Base-by-base conservation (phyloP, 1,140 invertebrate genomes). In the Brachionus rotundiformis region DNA sequence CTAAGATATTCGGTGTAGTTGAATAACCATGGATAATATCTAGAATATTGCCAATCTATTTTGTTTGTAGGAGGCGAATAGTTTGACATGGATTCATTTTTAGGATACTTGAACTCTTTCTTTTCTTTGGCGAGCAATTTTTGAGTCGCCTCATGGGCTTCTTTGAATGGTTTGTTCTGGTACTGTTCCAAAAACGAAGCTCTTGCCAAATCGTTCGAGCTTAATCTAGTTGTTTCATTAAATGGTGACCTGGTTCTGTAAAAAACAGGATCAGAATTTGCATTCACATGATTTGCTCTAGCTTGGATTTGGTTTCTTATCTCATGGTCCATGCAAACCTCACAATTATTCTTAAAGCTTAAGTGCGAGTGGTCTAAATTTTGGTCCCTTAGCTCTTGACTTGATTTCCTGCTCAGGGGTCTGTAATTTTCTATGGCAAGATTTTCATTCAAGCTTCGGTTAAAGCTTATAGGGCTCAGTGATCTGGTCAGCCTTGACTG, bases 1-100 rank as follows among this genome's bases (percentile, higher is more conserved):
- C 76, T 79, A 31, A 79, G 25, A 63, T 79, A 79, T 13, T 79
- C 76, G 16, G 47, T 54, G 19, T 79, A 79, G 33, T 63, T 63
- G 31, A 79, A 79, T 16, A 79, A 63, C 76, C 76, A 79, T 41
- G 76, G 76, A 41, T 79, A 79, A 25, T 79, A 79, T 54, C 76
- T 23, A 16, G 76, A 33, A 63, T 79, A 79, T 33, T 63, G 44
- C 76, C 76, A 79, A 59, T 79, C 76, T 31, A 59, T 13, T 73
- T n/a, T 73, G 54, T 59, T 39, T 25, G 25, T 16, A 23, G 73
- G 73, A 10, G 76, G 76, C 3, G 76, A 23, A 63, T 79, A 79
- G 7, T 39, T 23, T 1, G 47, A 63, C 19, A 54, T 59, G 10
- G 76, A 27, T 23, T 59, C 36, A 31, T 39, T 79, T 59, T 27